Conservation (phyloP, 2,113 vertebrate species). For the Burhinus bistriatus region DNA sequence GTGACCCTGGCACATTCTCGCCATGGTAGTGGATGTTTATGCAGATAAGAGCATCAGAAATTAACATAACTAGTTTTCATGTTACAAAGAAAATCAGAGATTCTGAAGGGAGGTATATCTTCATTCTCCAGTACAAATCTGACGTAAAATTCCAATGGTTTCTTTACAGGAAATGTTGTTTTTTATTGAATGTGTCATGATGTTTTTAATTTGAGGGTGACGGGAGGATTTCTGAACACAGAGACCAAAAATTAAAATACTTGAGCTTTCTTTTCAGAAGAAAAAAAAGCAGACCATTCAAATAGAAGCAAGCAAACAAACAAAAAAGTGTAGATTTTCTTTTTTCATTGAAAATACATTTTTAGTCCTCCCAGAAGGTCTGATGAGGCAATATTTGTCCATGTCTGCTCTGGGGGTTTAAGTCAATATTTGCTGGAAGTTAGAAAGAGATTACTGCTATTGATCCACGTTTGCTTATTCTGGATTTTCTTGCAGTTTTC, state of each 20-base stretch:
- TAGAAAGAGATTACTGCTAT: slow-evolving; percentile 30
- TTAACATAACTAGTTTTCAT: not conserved
- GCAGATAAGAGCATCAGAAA: not conserved
- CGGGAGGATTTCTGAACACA: not conserved
- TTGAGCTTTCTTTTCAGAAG: not conserved
- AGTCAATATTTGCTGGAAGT: slow-evolving; percentile 46
- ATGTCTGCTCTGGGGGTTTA: slow-evolving; percentile 26
- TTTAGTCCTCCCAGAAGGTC: not conserved
- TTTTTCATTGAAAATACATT: not conserved
- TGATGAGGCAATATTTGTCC: slow-evolving; percentile 53
- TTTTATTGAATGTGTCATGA: not conserved
- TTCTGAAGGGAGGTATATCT: not conserved
- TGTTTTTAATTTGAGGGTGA: not conserved
- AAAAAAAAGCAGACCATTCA: not conserved
- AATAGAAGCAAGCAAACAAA: not conserved
- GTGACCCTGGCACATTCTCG: not conserved
- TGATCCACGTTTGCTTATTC: slow-evolving; percentile 9
- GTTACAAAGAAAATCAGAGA: not conserved
- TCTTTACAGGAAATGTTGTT: not conserved
- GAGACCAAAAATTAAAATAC: not conserved
- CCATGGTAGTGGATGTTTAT: not conserved
- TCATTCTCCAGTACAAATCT: not conserved
- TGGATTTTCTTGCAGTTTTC: not conserved
- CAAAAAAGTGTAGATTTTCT: not conserved
- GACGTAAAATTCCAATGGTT: not conserved